Percentiles rank a stretch among this genome's conserved stretches.
phyloP scores from a whole-genome alignment of 2,888 invertebrate genomes.

The Psylliodes chrysocephalus region DNA sequence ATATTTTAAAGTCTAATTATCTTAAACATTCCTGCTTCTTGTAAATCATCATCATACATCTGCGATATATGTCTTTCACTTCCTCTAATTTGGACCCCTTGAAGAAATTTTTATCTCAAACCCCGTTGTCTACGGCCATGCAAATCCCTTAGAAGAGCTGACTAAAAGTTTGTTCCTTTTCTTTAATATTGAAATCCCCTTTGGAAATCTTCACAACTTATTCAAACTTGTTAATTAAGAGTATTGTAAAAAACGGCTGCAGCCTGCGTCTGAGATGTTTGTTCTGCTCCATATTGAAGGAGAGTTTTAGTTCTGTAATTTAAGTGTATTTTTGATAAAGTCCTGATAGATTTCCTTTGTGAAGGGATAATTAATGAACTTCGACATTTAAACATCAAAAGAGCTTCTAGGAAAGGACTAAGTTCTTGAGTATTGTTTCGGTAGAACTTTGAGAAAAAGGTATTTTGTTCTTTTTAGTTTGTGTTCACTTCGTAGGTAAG shows the following conservation, averaged over 20 bases:
- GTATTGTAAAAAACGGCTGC: slow-evolving; percentile 38
- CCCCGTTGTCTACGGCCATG: background rate
- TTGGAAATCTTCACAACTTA: slow-evolving; percentile 42
- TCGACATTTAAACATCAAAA: slow-evolving; percentile 27
- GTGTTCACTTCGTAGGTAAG: too few relatives aligned
- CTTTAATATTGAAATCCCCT: slow-evolving; percentile 37
- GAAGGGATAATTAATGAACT: slow-evolving; percentile 37
- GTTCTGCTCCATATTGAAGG: slow-evolving; percentile 42
- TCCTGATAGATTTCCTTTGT: slow-evolving; percentile 35
- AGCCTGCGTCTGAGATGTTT: slow-evolving; percentile 34
- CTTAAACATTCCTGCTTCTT: too few relatives aligned
- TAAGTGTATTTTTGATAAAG: slow-evolving; percentile 32
- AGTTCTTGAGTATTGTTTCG: slow-evolving; percentile 5
- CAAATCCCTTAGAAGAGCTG: background rate
- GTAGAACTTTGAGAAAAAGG: background rate
- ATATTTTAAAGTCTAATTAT: too few relatives aligned
- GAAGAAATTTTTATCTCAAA: too few relatives aligned
- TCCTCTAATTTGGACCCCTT: too few relatives aligned
- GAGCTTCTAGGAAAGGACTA: background rate
- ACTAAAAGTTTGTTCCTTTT: slow-evolving; percentile 46
- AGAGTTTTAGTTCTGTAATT: slow-evolving; percentile 40
- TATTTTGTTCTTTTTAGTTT: background rate
- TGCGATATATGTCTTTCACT: too few relatives aligned
- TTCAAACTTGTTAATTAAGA: slow-evolving; percentile 52
- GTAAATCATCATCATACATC: too few relatives aligned